phyloP scores from a whole-genome alignment of 2,113 vertebrate genomes.

The Greenwoodochromis staneri region DNA sequence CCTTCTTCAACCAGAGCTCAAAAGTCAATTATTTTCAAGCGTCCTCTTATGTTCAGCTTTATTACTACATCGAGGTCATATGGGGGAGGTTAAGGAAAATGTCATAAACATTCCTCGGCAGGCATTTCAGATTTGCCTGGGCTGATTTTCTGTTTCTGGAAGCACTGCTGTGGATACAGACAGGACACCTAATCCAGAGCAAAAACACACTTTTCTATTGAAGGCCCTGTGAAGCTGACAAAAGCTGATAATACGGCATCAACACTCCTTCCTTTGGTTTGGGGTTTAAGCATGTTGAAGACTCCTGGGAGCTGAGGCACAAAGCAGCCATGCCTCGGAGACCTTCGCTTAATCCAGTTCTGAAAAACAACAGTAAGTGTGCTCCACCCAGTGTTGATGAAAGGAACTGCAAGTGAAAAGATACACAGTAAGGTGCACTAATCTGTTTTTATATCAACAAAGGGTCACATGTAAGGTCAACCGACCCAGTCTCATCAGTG shows the following conservation, averaged over 20 bases:
- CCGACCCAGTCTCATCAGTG: background rate
- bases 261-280: background rate
- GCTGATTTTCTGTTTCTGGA: background rate
- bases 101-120: background rate
- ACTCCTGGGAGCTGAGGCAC: background rate
- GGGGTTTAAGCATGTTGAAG: background rate
- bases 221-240: background rate
- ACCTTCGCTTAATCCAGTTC: background rate
- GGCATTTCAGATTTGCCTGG: background rate
- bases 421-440: background rate
- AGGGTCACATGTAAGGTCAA: background rate
- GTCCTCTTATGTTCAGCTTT: background rate
- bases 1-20: background rate
- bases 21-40: background rate
- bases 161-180: background rate
- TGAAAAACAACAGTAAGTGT: background rate
- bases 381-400: slow-evolving; percentile 23
- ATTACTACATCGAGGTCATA: background rate
- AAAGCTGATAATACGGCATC: background rate
- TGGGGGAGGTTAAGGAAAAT: background rate
- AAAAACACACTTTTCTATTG: background rate
- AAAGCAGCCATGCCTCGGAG: background rate
- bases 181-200: slow-evolving; percentile 6
- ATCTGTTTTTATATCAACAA: background rate
- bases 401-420: background rate